Base-by-base conservation (phyloP, 1,140 invertebrate species). In the Euschistus heros region DNA sequence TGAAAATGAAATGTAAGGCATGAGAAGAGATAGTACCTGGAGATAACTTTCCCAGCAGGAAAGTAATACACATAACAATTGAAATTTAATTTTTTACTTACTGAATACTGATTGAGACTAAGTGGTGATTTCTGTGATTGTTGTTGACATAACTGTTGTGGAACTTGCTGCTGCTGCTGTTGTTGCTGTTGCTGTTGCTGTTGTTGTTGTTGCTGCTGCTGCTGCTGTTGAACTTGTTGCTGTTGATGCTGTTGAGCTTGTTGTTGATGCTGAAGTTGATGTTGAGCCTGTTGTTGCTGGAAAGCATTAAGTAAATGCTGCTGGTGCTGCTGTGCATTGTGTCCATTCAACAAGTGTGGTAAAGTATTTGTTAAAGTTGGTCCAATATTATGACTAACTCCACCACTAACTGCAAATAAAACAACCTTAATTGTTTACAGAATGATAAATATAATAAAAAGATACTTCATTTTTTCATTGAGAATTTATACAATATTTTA, bases 321-420 rank as follows among this genome's bases (percentile, higher is more conserved):
- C 63, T 60, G 63, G 65, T 63, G 67, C 63, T 52, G 68, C 20
- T 63, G 55, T n/a, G n/a, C 30, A 44, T 42, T 60, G 72, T 74
- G 60, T 71, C 74, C 54, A 74, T 76, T 44, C 66, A 88, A 76
- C 66, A 89, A 80, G 72, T 86, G 87, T 30, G 84, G 82, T 69
- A 66, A 22, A 10, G 65, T 60, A 33, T 50, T 42, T 8, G 65
- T 30, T 17, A 63, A 42, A 22, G 22, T 63, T n/a, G 65, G 27
- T 18, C 60, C 61, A 24, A 66, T 18, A 30, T 37, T 50, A 20
- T 44, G 65, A 47, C 46, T 66, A 37, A 37, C 33, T 42, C 44
- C 54, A 63, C 65, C 54, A 14, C 18, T 8, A 15, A 18, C 65
- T 66, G 61, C 14, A 61, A 50, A 50, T 50, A n/a, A 50, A 6